Percentiles rank a stretch among this genome's conserved stretches.
Evolutionary conservation across 2,888 invertebrate genomes (phyloP).

Genomic region (Arge pagana): DNA sequence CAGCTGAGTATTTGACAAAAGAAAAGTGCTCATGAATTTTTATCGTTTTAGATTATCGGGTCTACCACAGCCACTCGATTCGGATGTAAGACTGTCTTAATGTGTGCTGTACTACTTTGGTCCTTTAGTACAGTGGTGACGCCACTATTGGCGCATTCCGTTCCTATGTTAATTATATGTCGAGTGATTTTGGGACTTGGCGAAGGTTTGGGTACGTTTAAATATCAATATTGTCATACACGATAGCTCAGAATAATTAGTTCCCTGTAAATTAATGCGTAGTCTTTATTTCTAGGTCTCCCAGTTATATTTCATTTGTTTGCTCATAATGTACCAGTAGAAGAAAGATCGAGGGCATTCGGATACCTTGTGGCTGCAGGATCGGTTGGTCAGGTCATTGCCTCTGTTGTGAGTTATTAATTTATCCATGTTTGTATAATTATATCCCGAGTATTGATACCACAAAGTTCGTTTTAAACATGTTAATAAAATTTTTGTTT

Average conservation of each 20-base stretch:
- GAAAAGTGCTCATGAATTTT: background rate
- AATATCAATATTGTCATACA: slow-evolving; percentile 5
- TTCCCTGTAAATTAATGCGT: background rate
- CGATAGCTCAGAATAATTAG: background rate
- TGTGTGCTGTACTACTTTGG: slow-evolving; percentile 73
- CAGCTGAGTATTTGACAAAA: background rate
- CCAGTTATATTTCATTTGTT: slow-evolving; percentile 79
- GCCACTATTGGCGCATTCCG: slow-evolving; percentile 70
- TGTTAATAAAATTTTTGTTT: background rate
- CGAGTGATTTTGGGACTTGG: slow-evolving; percentile 73
- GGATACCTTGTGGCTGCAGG: slow-evolving; percentile 74
- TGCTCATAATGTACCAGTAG: slow-evolving; percentile 72
- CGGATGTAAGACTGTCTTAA: slow-evolving; percentile 71
- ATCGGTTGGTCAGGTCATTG: slow-evolving; percentile 76
- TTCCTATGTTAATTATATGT: slow-evolving; percentile 67
- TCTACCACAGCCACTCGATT: slow-evolving; percentile 70
- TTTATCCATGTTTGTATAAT: background rate
- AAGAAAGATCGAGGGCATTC: slow-evolving; percentile 74
- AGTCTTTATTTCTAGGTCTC: slow-evolving; percentile 62
- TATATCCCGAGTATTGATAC: background rate
- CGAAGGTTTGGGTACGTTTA: slow-evolving; percentile 69
- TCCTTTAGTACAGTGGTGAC: slow-evolving; percentile 73
- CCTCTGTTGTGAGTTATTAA: slow-evolving; percentile 65
- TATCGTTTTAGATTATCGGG: slow-evolving; percentile 62
- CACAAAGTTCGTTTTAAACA: background rate